A percentile compares a stretch with the other conserved stretches of the same genome.
These are phyloP conservation scores for Tetanocera ferruginea DNA, from an alignment of 2,888 invertebrate genomes.

Conservation along the genomic window DNA sequence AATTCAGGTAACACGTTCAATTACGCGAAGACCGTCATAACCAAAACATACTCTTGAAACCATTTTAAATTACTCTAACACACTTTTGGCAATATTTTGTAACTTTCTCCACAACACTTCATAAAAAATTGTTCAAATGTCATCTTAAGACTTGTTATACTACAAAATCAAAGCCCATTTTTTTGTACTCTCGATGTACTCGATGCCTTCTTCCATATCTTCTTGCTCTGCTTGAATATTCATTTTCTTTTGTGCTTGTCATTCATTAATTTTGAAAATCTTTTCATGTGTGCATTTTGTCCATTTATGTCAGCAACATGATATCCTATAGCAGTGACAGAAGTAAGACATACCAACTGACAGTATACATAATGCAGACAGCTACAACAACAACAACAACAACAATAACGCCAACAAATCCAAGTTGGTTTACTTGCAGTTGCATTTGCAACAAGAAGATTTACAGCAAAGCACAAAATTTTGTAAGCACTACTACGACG, in stretches of 20 bases:
- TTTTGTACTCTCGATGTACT: no score
- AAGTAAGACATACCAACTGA: conserved; percentile 42
- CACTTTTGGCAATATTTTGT: no score
- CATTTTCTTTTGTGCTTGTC: background rate
- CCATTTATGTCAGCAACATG: conserved; percentile 64
- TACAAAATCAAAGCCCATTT: no score
- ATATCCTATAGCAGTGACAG: conserved; percentile 48
- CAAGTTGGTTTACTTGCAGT: conserved; percentile 13
- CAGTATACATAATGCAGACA: conserved; percentile 45
- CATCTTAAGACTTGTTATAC: no score
- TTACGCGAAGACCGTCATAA: no score
- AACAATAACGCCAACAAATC: conserved; percentile 20
- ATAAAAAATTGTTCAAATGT: no score
- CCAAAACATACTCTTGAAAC: no score
- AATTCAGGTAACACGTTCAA: no score
- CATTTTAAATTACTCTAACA: no score
- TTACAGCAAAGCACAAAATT: background rate
- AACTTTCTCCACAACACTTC: no score
- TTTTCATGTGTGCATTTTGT: conserved; percentile 57
- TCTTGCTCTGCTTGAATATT: no score
- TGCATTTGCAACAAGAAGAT: conserved; percentile 10
- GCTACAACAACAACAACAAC: conserved; percentile 19
- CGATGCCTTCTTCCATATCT: no score
- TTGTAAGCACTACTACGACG: background rate
- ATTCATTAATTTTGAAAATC: conserved; percentile 48